Evolutionary conservation across 1,140 invertebrate genomes (phyloP).

Genomic region (Papilio xuthus): DNA sequence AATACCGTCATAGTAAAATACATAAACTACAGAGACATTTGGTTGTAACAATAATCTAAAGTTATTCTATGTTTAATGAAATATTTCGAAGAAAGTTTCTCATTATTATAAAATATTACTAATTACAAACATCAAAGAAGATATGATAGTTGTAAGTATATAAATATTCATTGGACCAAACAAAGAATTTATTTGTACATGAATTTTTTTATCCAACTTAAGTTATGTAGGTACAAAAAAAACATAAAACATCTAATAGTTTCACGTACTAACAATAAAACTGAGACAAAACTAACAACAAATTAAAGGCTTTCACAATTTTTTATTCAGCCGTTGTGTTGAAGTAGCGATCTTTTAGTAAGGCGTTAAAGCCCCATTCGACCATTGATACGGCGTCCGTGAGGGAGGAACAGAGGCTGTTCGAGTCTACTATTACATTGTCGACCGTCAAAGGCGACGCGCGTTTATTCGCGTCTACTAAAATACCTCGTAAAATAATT

Average conservation of each 20-base stretch:
- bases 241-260: neutral
- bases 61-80: no score
- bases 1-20: no score
- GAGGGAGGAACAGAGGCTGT: constrained; percentile 63
- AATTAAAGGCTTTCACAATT: constrained; percentile 58
- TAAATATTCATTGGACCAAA: neutral
- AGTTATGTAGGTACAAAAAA: neutral
- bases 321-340: constrained; percentile 32
- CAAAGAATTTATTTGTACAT: neutral
- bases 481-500: constrained; percentile 13
- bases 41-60: no score
- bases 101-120: no score
- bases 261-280: constrained; percentile 10
- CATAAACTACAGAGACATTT: no score
- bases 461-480: constrained; percentile 46
- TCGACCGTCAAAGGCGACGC: constrained; percentile 55
- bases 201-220: neutral
- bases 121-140: no score
- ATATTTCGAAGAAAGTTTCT: no score
- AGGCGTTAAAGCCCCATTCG: constrained; percentile 55
- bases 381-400: constrained; percentile 46
- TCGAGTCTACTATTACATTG: constrained; percentile 52
- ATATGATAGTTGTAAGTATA: neutral
- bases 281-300: neutral
- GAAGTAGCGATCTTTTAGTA: constrained; percentile 48